These are phyloP conservation scores for Homarus gammarus DNA, from an alignment of 2,888 invertebrate genomes.

Conservation along the genomic window DNA sequence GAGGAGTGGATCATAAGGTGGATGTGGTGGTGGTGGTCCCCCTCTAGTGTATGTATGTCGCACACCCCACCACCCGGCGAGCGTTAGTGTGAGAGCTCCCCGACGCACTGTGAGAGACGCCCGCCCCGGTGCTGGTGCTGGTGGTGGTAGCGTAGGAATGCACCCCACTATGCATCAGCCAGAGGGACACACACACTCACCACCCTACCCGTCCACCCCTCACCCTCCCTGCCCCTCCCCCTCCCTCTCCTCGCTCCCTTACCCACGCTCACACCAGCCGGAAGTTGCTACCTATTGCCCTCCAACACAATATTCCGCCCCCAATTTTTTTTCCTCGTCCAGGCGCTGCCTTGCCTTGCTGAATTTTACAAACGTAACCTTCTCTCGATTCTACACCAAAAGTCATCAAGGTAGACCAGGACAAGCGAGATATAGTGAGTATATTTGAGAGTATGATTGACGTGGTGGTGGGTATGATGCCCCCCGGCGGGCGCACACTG, in stretches of 20 bases:
- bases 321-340: too few relatives aligned
- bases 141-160: conserved; percentile 18
- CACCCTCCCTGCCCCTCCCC: neutral
- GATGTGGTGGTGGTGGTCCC: neutral
- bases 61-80: neutral
- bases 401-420: too few relatives aligned
- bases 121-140: neutral
- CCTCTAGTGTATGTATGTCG: neutral
- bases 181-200: conserved; percentile 12
- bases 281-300: conserved; percentile 5
- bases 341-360: too few relatives aligned
- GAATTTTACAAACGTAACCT: too few relatives aligned
- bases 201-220: neutral
- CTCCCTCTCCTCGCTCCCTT: neutral
- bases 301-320: neutral
- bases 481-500: conserved; percentile 1
- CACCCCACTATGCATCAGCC: conserved; percentile 12
- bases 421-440: too few relatives aligned
- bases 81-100: neutral
- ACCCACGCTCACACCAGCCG: conserved; percentile 17
- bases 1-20: neutral
- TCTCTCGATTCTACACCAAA: too few relatives aligned
- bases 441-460: neutral
- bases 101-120: neutral
- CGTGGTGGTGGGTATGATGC: neutral